Conservation (phyloP, 2,113 vertebrate species). For the Gavia stellata region DNA sequence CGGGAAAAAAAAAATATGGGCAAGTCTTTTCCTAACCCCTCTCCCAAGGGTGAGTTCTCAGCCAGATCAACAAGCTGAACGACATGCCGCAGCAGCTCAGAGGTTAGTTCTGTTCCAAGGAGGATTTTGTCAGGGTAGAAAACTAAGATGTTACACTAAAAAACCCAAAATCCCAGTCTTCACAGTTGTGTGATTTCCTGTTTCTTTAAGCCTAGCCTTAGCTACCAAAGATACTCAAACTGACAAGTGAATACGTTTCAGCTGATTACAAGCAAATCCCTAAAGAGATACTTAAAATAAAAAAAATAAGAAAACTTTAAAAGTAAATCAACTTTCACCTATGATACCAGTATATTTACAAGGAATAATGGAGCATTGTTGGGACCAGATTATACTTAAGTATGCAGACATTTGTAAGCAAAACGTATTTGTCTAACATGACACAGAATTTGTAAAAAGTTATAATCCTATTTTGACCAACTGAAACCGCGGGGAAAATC, state of each 20-base stretch:
- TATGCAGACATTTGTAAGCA: neutral
- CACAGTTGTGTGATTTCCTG: neutral
- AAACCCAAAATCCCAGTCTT: neutral
- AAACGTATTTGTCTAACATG: neutral
- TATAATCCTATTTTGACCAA: neutral
- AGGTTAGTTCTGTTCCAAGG: neutral
- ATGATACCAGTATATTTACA: neutral
- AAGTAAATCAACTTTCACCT: neutral
- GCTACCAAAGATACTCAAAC: neutral
- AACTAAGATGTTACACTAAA: neutral
- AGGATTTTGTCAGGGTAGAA: neutral
- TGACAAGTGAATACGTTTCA: neutral
- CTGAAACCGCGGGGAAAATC: neutral
- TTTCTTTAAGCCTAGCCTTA: neutral
- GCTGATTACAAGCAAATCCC: neutral
- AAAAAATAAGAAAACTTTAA: neutral
- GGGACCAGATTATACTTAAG: neutral
- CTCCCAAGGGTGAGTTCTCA: neutral
- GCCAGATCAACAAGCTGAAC: neutral
- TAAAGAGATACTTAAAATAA: neutral
- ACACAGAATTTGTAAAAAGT: neutral
- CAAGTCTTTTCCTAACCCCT: neutral
- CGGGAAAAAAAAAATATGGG: accelerated
- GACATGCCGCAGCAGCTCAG: neutral
- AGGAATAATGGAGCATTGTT: neutral